phyloP scores from a whole-genome alignment of 2,113 vertebrate species.

The Hucho hucho region DNA sequence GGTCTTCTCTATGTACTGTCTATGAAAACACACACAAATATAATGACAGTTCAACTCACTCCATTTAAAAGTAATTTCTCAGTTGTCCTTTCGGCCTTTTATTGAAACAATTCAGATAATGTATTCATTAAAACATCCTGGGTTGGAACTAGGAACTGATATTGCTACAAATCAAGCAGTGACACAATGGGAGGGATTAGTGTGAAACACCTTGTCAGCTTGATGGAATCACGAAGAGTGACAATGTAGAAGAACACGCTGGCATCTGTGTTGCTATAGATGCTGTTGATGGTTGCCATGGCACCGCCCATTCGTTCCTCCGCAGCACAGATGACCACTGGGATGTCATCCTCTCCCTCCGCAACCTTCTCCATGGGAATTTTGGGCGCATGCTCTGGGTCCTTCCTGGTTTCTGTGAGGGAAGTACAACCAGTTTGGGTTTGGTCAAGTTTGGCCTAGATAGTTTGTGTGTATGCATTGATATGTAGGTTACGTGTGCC shows the following conservation, averaged over 20 bases:
- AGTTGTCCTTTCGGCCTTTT: neutral
- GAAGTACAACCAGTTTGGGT: neutral
- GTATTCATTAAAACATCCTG: neutral
- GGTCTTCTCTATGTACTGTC: slow-evolving; percentile 89
- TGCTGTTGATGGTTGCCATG: slow-evolving; percentile 90
- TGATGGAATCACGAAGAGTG: slow-evolving; percentile 82
- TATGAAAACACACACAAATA: slow-evolving; percentile 49
- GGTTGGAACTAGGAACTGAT: neutral
- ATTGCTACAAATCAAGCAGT: neutral
- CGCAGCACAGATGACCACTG: slow-evolving; percentile 86
- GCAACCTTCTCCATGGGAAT: neutral
- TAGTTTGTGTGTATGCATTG: too few species aligned
- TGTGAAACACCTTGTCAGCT: slow-evolving; percentile 75
- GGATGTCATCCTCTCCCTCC: slow-evolving; percentile 76
- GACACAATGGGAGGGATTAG: neutral
- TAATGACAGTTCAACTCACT: neutral
- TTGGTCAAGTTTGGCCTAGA: too few species aligned
- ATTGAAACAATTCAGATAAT: neutral
- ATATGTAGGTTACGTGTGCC: too few species aligned
- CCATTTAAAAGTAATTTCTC: too few species aligned
- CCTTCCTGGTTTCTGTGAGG: slow-evolving; percentile 43
- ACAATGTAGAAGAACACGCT: slow-evolving; percentile 90
- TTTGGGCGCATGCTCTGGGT: neutral
- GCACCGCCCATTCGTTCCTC: slow-evolving; percentile 85
- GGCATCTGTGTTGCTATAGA: slow-evolving; percentile 87